Base-by-base conservation (phyloP, 2,888 invertebrate genomes). In the Tetragnatha montana region DNA sequence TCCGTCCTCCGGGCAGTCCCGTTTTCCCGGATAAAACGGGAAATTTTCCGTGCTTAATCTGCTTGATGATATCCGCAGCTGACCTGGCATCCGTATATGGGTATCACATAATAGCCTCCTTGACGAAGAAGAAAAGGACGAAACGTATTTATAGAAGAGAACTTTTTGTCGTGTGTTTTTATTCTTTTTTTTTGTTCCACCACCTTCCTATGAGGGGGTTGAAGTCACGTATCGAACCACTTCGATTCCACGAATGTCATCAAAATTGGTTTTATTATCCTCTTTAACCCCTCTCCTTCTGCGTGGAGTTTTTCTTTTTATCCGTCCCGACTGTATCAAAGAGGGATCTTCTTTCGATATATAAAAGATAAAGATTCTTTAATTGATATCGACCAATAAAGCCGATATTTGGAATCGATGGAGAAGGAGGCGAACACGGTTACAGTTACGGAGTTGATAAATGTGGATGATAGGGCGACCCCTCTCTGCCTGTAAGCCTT, bases 31-130 rank as follows among this genome's bases (percentile, higher is more conserved):
- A 49, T 68, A 74, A 81, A 87, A 69, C 75, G 81, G 87, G 87
- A 81, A 87, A 87, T 87, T 87, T 81, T 49, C 81, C 87, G 87
- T 87, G 87, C 76, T 69, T 87, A 87, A 87, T 87, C 87, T 87
- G 17, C 50, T 81, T 76, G 87, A 81, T 87, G 76, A 81, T 87
- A 81, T 81, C 81, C 70, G 17, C 70, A 75, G 87, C 87, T 87
- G 87, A 87, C 81, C 87, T 73, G 71, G 87, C 87, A 87, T 68
- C 60, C 49, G 51, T 49, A 69, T 51, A 19, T 51, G 35, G 50
- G 35, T 70, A 84, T 76, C 69, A 76, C 79, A 70, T 79, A 79
- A 85, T 85, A 79, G 85, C 49, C 22, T 79, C 69, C 79, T 85
- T 85, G 70, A 73, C 60, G 73, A 74, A 51, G 82, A 12, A 22